Evolutionary conservation across 2,797 vertebrate species (phyloP).

Genomic region (Silurus aristotelis): DNA sequence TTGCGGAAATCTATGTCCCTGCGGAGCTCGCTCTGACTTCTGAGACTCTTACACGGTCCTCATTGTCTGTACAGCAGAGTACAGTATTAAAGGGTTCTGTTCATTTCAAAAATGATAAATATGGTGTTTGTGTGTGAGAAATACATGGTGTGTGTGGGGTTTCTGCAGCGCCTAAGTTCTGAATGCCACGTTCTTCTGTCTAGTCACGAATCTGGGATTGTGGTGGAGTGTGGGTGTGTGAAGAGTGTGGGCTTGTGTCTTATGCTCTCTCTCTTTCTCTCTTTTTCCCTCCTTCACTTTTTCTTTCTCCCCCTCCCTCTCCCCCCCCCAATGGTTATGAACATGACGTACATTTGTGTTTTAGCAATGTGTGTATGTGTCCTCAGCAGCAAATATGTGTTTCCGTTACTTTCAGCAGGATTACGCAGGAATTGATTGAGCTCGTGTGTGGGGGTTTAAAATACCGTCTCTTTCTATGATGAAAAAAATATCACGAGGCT

Average conservation of each 20-base stretch:
- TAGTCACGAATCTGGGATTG: constrained; percentile 19
- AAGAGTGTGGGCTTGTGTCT: constrained; percentile 22
- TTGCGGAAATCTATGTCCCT: constrained; percentile 35
- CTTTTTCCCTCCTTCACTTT: background rate
- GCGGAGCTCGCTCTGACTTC: background rate
- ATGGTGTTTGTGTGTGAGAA: background rate
- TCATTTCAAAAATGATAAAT: background rate
- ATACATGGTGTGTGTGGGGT: background rate
- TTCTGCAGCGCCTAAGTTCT: background rate
- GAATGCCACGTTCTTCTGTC: constrained; percentile 16
- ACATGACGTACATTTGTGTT: constrained; percentile 8
- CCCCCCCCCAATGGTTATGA: background rate
- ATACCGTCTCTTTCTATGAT: background rate
- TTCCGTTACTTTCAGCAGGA: constrained; percentile 14
- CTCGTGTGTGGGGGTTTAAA: background rate
- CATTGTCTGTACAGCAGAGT: background rate
- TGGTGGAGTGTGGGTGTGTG: constrained; percentile 14
- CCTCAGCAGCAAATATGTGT: constrained; percentile 1
- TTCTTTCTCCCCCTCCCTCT: background rate
- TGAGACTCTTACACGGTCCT: background rate
- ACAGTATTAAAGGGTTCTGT: background rate
- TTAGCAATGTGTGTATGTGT: constrained; percentile 1
- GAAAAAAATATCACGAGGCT: background rate
- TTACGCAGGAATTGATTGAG: background rate
- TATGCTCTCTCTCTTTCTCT: background rate